Evolutionary conservation across 1,140 invertebrate genomes (phyloP).

Genomic region (Bombus impatiens): DNA sequence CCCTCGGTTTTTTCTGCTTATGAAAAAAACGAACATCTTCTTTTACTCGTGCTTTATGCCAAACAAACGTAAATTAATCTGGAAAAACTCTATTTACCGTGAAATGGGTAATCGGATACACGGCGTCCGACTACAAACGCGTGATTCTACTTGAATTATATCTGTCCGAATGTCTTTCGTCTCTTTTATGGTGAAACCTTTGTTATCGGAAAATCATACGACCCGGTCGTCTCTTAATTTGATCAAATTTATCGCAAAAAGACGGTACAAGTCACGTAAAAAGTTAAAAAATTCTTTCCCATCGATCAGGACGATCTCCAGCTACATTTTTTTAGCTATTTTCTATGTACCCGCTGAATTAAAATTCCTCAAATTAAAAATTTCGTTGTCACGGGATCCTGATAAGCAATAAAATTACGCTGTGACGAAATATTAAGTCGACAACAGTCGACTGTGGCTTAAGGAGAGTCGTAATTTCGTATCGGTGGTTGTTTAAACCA

Average conservation of each 20-base stretch:
- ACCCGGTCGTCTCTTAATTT: background rate
- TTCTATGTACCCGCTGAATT: too few relatives aligned
- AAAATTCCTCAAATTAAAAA: too few relatives aligned
- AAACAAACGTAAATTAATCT: background rate
- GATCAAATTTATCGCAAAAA: background rate
- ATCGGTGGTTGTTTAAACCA: background rate
- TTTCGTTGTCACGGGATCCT: too few relatives aligned
- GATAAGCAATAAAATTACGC: too few relatives aligned
- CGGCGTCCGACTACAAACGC: background rate
- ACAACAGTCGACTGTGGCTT: fast-evolving
- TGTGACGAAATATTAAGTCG: too few relatives aligned
- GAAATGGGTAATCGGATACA: background rate
- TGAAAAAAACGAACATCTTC: background rate
- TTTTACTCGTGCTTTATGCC: too few relatives aligned
- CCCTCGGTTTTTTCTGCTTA: too few relatives aligned
- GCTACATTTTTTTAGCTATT: too few relatives aligned
- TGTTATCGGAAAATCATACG: background rate
- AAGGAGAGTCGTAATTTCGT: too few relatives aligned
- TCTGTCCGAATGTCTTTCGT: background rate
- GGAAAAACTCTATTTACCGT: background rate
- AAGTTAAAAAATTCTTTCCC: background rate
- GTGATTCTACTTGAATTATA: background rate
- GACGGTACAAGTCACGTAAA: too few relatives aligned
- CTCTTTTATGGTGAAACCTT: background rate
- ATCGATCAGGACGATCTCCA: too few relatives aligned